Base-by-base conservation (phyloP, 2,113 vertebrate species). In the Brachionichthys hirsutus region DNA sequence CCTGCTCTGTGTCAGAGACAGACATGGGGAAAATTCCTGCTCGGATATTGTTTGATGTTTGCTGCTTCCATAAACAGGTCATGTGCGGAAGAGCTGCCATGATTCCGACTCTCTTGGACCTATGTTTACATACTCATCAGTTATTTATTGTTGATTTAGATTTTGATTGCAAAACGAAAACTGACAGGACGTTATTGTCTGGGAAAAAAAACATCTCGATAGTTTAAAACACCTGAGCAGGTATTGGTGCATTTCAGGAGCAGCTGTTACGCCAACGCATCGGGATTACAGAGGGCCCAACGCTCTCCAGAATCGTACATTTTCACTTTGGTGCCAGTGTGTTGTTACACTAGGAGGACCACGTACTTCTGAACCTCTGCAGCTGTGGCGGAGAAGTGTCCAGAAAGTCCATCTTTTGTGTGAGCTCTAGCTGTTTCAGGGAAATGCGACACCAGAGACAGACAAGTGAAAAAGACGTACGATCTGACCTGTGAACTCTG, bases 381-480 rank as follows among this genome's bases (percentile, higher is more conserved):
- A 84, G 76, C 79, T 81, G 77, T 66, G 51, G 45, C 43, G 54
- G 30, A 49, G 70, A 73, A 56, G 62, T 50, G 42, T 15, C 44
- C 41, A 64, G 77, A 80, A 67, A 76, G 54, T 64, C 47, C 22
- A 22, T 41, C 74, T 77, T 72, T 80, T 82, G 68, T 77, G 65
- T 70, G 20, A 24, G 51, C 72, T 80, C 45, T 78, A 83, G 83
- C 75, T 80, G 52, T 60, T 67, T 68, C 34, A 62, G 51, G 18
- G 70, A 52, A 89, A 87, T 45, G 46, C 59, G 75, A 90, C 70
- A 83, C 76, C 54, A 74, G 22, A 54, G 20, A 58, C 54, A 57
- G 61, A 35, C 56, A 40, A 70, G 70, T 42, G 41, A 67, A 55
- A 64, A 66, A 54, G 36, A 70, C 22, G 55, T 19, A 62, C 61